Percentiles rank a stretch among this genome's conserved stretches.
These are phyloP conservation scores for Acrobeloides nanus DNA, from an alignment of 2,888 invertebrate species.

Conservation along the genomic window DNA sequence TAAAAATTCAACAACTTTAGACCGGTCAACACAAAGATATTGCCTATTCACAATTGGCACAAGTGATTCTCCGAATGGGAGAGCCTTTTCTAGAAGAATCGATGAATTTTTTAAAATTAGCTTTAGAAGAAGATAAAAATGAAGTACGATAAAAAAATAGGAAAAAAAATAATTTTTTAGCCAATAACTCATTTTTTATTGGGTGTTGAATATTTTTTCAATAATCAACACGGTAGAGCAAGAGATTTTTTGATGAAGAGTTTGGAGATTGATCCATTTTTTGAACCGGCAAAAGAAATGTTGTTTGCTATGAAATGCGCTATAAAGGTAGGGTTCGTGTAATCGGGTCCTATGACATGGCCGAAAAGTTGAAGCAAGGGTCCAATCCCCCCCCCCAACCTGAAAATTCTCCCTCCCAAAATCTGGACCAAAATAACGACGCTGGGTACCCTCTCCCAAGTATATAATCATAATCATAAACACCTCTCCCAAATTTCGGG, in stretches of 20 bases:
- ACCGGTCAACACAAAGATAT: constrained; percentile 9
- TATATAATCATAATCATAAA: too few relatives aligned
- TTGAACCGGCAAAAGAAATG: constrained; percentile 12
- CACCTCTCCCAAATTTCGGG: too few relatives aligned
- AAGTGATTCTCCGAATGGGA: constrained; percentile 14
- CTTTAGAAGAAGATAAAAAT: constrained; percentile 8
- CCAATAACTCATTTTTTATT: constrained; percentile 18
- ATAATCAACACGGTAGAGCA: constrained; percentile 4
- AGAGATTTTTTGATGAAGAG: constrained; percentile 16
- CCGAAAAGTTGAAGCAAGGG: too few relatives aligned
- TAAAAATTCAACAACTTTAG: not conserved
- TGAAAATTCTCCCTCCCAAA: constrained; percentile 2
- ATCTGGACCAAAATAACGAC: too few relatives aligned
- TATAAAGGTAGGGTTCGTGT: too few relatives aligned
- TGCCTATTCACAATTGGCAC: constrained; percentile 20
- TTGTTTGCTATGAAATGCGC: too few relatives aligned
- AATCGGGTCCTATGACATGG: too few relatives aligned
- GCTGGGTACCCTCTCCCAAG: too few relatives aligned
- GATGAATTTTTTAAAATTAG: constrained; percentile 11
- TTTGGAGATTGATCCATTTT: constrained; percentile 15
- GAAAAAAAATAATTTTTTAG: not conserved
- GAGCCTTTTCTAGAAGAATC: constrained; percentile 4
- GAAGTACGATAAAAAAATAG: constrained; percentile 10
- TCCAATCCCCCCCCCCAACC: not conserved
- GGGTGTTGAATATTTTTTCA: constrained; percentile 10